Evolutionary conservation across 2,797 vertebrate species (phyloP).

Genomic region (Ceryle rudis): DNA sequence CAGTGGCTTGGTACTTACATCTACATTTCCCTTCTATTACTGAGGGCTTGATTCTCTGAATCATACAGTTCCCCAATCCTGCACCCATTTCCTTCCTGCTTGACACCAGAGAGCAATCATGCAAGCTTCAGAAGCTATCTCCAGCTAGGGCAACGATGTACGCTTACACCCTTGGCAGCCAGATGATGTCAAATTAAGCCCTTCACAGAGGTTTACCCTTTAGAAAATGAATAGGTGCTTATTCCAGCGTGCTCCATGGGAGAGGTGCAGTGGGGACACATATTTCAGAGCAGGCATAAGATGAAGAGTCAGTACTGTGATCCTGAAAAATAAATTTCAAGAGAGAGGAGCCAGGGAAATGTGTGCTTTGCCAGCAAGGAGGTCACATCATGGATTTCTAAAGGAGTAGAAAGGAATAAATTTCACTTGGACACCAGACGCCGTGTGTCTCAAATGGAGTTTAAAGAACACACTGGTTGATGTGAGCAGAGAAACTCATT

Average conservation of each 20-base stretch:
- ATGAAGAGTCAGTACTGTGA: neutral
- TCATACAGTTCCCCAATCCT: neutral
- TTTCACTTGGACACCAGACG: constrained; percentile 4
- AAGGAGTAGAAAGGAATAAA: neutral
- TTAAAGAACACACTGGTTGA: neutral
- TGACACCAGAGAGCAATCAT: neutral
- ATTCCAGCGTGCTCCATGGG: neutral
- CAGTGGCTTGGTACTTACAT: neutral
- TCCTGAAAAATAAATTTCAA: constrained; percentile 2
- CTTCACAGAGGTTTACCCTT: neutral
- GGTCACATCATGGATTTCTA: neutral
- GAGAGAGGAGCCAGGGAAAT: neutral
- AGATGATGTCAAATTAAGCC: neutral
- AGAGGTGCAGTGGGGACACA: neutral
- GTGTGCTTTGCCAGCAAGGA: neutral
- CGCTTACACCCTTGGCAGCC: neutral
- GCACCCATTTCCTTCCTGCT: neutral
- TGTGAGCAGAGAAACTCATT: neutral
- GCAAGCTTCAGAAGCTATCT: neutral
- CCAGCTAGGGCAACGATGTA: accelerated
- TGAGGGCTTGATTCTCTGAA: neutral
- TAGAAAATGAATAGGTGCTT: neutral
- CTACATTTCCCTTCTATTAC: neutral
- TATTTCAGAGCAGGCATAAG: neutral
- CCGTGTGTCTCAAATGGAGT: neutral